Conservation (phyloP, 2,888 invertebrate species). For the Epistrophe eligans region DNA sequence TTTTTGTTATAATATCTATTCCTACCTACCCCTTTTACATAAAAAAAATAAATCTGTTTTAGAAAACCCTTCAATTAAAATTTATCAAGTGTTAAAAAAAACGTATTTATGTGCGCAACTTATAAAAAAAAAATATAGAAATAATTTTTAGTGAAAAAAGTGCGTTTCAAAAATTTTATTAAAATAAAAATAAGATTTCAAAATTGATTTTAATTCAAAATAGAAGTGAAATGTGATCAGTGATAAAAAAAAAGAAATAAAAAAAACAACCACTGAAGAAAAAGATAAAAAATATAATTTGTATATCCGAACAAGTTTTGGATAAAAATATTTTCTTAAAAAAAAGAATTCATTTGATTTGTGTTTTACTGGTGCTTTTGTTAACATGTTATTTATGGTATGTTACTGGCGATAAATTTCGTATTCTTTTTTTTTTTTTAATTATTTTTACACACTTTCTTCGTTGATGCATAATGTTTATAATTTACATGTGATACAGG, state of each 20-base stretch:
- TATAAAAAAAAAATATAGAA: slow-evolving; percentile 30
- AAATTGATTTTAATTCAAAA: slow-evolving; percentile 7
- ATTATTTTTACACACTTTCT: slow-evolving; percentile 34
- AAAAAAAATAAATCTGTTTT: slow-evolving; percentile 1
- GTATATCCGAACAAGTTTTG: not conserved
- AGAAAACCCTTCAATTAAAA: slow-evolving; percentile 5
- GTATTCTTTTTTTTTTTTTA: slow-evolving; percentile 32
- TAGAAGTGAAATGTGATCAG: slow-evolving; percentile 58
- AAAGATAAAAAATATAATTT: slow-evolving; percentile 6
- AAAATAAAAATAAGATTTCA: slow-evolving; percentile 27
- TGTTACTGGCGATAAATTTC: slow-evolving; percentile 65
- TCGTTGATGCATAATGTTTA: slow-evolving; percentile 59
- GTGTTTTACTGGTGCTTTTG: slow-evolving; percentile 72
- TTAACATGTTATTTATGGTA: slow-evolving; percentile 74
- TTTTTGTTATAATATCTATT: slow-evolving; percentile 38
- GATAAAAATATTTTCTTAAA: slow-evolving; percentile 30
- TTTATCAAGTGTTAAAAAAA: slow-evolving; percentile 10
- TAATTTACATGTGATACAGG: not conserved
- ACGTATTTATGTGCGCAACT: slow-evolving; percentile 15
- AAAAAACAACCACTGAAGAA: not conserved
- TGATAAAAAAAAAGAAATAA: slow-evolving; percentile 1
- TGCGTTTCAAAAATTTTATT: not conserved
- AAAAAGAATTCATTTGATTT: slow-evolving; percentile 41
- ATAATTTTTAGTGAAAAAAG: slow-evolving; percentile 33
- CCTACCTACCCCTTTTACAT: not conserved